Evolutionary conservation across 2,797 vertebrate species (phyloP), one percentile per base, ranked within the genome.

Genomic region (Halcyon chelicuti): DNA sequence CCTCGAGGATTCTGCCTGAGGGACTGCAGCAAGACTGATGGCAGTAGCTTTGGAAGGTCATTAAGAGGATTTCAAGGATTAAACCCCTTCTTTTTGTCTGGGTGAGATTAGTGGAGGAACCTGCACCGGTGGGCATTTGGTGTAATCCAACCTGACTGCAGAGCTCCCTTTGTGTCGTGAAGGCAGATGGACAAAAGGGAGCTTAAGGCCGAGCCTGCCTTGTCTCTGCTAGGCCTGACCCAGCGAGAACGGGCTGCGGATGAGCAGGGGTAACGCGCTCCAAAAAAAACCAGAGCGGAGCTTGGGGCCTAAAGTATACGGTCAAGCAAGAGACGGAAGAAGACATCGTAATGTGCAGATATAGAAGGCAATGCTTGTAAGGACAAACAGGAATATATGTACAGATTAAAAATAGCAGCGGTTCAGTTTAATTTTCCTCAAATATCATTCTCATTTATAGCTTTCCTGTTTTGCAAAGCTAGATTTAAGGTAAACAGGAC

Each of bases 51-150:
- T 84, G 89, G 71, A 85, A 87, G 68, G 77, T 74, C 65, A 87
- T 87, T 95, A 93, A 93, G 67, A 85, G 66, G 92, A 96, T 94
- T 97, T 92, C 40, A 35, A 86, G 85, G 88, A 93, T 96, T 96
- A 94, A 95, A 57, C 16, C 47, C 51, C 39, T 44, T 80, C 70
- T 87, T 86, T 96, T 96, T 95, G 91, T 95, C 61, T 92, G 85
- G 33, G 19, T 75, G 72, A 91, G 82, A 95, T 95, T 94, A 96
- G 82, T 8, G 63, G 74, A 54, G 62, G 65, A 93, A 92, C 79
- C 91, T 77, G 49, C 68, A 44, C 44, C 85, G 63, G 67, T 74
- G 78, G 86, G 73, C 93, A 47, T 80, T 89, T 79, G 70, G 87
- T 80, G 55, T 39, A 82, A 78, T 92, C 46, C 86, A 47, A 90